Conservation (phyloP, 2,113 vertebrate species). For the Eulacestoma nigropectus region DNA sequence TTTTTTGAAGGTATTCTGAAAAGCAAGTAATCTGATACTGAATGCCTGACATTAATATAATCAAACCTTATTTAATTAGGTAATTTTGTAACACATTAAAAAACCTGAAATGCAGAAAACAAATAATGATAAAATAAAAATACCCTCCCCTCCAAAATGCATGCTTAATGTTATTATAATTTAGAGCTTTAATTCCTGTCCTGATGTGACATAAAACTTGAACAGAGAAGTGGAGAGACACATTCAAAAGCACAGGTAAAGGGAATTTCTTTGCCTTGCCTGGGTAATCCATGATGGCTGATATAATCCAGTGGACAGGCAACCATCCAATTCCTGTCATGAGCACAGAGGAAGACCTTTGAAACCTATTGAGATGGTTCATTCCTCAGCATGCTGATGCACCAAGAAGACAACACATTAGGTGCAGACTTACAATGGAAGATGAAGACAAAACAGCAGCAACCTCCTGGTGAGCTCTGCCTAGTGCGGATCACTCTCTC, state of each 20-base stretch:
- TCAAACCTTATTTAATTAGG: background rate
- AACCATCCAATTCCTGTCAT: background rate
- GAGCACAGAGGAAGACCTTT: background rate
- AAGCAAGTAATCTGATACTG: background rate
- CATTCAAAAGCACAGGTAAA: background rate
- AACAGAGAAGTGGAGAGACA: background rate
- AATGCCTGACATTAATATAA: background rate
- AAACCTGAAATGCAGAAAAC: background rate
- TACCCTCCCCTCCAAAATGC: rapidly evolving
- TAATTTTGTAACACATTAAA: background rate
- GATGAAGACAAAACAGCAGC: background rate
- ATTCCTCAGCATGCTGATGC: background rate
- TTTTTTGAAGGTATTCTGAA: background rate
- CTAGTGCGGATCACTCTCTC: background rate
- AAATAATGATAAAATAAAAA: background rate
- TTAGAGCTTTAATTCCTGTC: background rate
- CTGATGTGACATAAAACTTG: background rate
- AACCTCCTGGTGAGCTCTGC: background rate
- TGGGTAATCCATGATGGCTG: background rate
- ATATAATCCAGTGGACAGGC: background rate
- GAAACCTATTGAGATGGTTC: background rate
- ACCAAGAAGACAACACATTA: background rate
- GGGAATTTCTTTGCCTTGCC: background rate
- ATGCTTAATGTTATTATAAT: background rate
- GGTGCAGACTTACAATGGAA: background rate